phyloP scores from a whole-genome alignment of 2,888 invertebrate genomes.

The Meliscaeva auricollis region DNA sequence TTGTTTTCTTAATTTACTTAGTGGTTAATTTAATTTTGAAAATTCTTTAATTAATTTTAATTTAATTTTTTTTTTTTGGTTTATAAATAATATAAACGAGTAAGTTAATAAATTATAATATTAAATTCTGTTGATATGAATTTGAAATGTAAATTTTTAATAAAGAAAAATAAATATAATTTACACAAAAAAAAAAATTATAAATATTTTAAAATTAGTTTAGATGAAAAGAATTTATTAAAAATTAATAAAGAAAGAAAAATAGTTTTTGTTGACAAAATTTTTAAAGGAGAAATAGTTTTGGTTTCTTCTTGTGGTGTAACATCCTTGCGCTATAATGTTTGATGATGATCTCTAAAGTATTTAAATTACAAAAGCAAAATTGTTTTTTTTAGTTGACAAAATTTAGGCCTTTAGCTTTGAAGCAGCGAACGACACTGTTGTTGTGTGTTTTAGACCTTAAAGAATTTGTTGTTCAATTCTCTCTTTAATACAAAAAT shows the following conservation, averaged over 20 bases:
- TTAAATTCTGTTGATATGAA: constrained; percentile 76
- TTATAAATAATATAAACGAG: constrained; percentile 65
- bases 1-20: constrained; percentile 52
- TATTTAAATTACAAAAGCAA: constrained; percentile 3
- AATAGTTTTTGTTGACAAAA: constrained; percentile 26
- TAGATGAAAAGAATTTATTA: constrained; percentile 58
- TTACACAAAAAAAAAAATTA: constrained; percentile 55
- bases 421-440: not conserved
- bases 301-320: constrained; percentile 28
- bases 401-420: constrained; percentile 3
- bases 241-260: constrained; percentile 43
- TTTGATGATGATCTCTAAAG: constrained; percentile 63
- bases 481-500: no score
- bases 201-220: constrained; percentile 61
- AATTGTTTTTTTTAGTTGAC: constrained; percentile 22
- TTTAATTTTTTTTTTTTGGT: constrained; percentile 52
- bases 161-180: constrained; percentile 56
- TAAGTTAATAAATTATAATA: constrained; percentile 55
- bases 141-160: constrained; percentile 60
- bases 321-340: constrained; percentile 33
- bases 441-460: no score
- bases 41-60: constrained; percentile 65
- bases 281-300: constrained; percentile 34
- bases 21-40: constrained; percentile 65
- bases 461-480: not conserved